Base-by-base conservation (phyloP, 2,888 invertebrate genomes). In the Melanostoma scalare region DNA sequence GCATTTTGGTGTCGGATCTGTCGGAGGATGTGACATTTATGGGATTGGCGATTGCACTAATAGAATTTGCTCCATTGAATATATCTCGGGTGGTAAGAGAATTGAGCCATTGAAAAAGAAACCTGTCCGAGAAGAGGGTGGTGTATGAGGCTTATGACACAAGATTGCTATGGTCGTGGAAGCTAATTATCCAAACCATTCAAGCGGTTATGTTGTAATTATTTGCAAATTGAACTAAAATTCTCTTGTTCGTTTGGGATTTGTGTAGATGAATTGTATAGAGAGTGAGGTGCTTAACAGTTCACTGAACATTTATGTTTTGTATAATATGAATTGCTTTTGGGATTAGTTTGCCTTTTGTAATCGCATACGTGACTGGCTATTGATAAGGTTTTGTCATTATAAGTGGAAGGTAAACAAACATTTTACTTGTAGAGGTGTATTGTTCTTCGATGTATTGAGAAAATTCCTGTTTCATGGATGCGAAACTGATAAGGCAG, bases 21-120 rank as follows among this genome's bases (percentile, higher is more conserved):
- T 61, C 44, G 69, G 46, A 69, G 71, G 75, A 79, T 84, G 84
- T 84, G 84, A 79, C 79, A 79, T 84, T 84, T 84, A 84, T 84
- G 78, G 78, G 74, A 71, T 79, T 67, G 74, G 60, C 67, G 74
- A 84, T 71, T 78, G 84, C 53, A 38, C 74, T 84, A 79, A 84
- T 79, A 84, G 84, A 84, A 84, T 84, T 75, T 74, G 52, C 58
- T 6, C 44, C 44, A 44, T n/a, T 44, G 55, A 58, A 65, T 53
- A 53, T 48, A 42, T 20, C n/a, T 6, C 3, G 68, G 55, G 20
- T 20, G 20, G 20, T 20, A 20, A 52, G 46, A 6, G 46, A 65
- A 81, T 76, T 71, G 63, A 69, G 75, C 71, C 75, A 81, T 61
- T 38, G 9, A 20, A 20, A 20, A 20, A 20, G 20, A 20, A 20